A percentile compares a stretch with the other conserved stretches of the same genome.
Conservation (phyloP, 2,797 vertebrate genomes). For the Microctenopoma steveboyesi region DNA sequence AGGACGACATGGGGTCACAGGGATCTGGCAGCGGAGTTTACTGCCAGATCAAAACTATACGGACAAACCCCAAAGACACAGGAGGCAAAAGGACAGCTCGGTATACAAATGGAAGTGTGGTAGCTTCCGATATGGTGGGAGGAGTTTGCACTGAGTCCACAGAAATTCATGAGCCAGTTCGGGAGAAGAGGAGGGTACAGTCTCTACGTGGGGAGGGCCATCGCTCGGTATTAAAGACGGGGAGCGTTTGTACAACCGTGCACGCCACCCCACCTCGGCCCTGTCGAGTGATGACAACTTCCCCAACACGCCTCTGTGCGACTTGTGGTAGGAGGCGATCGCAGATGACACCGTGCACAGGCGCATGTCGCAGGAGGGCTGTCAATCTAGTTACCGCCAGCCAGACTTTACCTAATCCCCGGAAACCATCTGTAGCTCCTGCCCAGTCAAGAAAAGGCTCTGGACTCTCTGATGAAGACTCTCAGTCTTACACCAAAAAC, state of each 20-base stretch:
- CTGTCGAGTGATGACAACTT: constrained; percentile 65
- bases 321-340: constrained; percentile 81
- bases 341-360: constrained; percentile 78
- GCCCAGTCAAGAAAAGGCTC: constrained; percentile 62
- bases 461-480: constrained; percentile 43
- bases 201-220: constrained; percentile 76
- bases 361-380: constrained; percentile 77
- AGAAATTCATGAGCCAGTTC: constrained; percentile 60
- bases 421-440: constrained; percentile 53
- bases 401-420: constrained; percentile 81
- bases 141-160: constrained; percentile 80
- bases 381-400: constrained; percentile 75
- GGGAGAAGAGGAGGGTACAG: constrained; percentile 75
- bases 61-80: constrained; percentile 68
- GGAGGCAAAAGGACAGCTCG: constrained; percentile 75
- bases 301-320: constrained; percentile 72
- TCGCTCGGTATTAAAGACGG: constrained; percentile 63
- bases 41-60: constrained; percentile 79
- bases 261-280: constrained; percentile 78
- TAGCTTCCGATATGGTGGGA: constrained; percentile 82
- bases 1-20: constrained; percentile 78
- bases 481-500: constrained; percentile 53
- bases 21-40: constrained; percentile 80
- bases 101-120: constrained; percentile 84
- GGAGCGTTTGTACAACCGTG: constrained; percentile 57